These are phyloP conservation scores for Drosophila kikkawai DNA, from an alignment of 1,140 invertebrate species.

Conservation along the genomic window DNA sequence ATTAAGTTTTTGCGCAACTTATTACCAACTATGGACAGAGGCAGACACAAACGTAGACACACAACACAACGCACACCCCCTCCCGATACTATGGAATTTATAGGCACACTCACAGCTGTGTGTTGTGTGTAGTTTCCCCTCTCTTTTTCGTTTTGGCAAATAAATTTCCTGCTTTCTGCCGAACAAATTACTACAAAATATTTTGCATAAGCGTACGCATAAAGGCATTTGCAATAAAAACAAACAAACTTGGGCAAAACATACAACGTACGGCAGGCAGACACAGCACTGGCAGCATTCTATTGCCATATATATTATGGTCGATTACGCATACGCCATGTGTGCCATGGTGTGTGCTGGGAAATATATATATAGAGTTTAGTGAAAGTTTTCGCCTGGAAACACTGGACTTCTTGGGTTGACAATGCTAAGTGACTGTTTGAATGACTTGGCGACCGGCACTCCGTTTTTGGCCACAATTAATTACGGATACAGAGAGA, in stretches of 20 bases:
- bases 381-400: slow-evolving; percentile 57
- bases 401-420: slow-evolving; percentile 36
- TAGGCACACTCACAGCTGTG: slow-evolving; percentile 63
- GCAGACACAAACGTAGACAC: slow-evolving; percentile 11
- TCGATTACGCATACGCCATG: slow-evolving; percentile 69
- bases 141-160: slow-evolving; percentile 35
- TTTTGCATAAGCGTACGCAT: slow-evolving; percentile 75
- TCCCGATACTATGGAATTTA: slow-evolving; percentile 46
- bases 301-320: slow-evolving; percentile 49
- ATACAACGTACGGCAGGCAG: slow-evolving; percentile 3
- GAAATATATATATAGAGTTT: slow-evolving; percentile 41
- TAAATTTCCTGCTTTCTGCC: slow-evolving; percentile 63
- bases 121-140: background rate
- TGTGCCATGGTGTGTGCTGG: slow-evolving; percentile 10
- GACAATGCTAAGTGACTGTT: slow-evolving; percentile 72
- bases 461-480: slow-evolving; percentile 39
- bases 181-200: slow-evolving; percentile 80
- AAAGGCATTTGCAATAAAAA: slow-evolving; percentile 75
- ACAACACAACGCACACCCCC: background rate
- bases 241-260: slow-evolving; percentile 52
- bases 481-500: slow-evolving; percentile 46
- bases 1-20: slow-evolving; percentile 78
- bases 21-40: slow-evolving; percentile 69
- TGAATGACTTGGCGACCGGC: slow-evolving; percentile 66
- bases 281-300: slow-evolving; percentile 2